phyloP scores from a whole-genome alignment of 2,113 vertebrate species.

The Python bivittatus region DNA sequence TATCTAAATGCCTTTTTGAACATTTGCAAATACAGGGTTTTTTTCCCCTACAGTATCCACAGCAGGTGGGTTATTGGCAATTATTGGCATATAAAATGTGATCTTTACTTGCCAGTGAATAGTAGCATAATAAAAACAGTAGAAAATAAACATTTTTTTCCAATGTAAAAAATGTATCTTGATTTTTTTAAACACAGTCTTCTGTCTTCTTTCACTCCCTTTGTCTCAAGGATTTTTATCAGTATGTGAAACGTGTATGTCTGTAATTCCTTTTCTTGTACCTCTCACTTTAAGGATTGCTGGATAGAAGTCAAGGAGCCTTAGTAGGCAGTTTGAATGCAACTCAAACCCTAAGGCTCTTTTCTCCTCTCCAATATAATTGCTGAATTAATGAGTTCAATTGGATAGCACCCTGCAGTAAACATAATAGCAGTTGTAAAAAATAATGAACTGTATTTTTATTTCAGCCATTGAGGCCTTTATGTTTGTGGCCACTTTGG shows the following conservation, averaged over 20 bases:
- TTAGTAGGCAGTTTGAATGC: constrained; percentile 66
- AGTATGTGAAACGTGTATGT: constrained; percentile 25
- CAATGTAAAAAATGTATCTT: neutral
- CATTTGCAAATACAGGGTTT: constrained; percentile 33
- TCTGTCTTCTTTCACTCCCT: neutral
- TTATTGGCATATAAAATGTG: neutral
- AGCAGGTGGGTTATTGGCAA: neutral
- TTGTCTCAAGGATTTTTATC: constrained; percentile 21
- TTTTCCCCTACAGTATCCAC: constrained; percentile 14
- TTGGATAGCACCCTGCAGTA: constrained; percentile 64
- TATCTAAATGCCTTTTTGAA: constrained; percentile 35
- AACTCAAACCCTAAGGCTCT: constrained; percentile 61
- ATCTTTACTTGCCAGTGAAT: constrained; percentile 19
- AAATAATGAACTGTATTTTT: constrained; percentile 68
- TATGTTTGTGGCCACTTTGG: constrained; percentile 53
- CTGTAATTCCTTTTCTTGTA: constrained; percentile 36
- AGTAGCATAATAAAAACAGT: neutral
- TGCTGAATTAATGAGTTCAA: constrained; percentile 71
- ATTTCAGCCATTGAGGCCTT: constrained; percentile 50
- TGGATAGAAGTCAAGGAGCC: constrained; percentile 42
- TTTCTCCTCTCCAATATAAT: constrained; percentile 60
- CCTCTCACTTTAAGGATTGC: constrained; percentile 51
- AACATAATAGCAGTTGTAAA: constrained; percentile 69
- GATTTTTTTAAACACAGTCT: neutral
- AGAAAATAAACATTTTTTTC: neutral